A percentile compares a stretch with the other conserved stretches of the same genome.
These are phyloP conservation scores for Tenodera sinensis DNA, from an alignment of 2,888 invertebrate species.

Conservation along the genomic window DNA sequence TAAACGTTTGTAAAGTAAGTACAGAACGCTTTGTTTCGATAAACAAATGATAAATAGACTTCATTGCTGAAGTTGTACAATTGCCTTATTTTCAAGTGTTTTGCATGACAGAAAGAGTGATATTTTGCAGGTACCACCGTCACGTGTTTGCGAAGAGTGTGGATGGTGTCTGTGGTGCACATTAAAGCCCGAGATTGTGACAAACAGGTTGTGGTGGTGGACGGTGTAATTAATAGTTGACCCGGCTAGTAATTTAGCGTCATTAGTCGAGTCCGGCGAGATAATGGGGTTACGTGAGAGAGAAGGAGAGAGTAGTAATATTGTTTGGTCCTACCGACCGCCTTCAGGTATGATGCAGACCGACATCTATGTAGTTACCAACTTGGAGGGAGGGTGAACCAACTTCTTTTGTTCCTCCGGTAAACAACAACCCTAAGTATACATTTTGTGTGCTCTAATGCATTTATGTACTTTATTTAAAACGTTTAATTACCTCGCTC, in stretches of 20 bases:
- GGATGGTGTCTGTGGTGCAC: not conserved
- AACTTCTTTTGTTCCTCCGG: not conserved
- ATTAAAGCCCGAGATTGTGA: not conserved
- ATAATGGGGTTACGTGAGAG: conserved; percentile 17
- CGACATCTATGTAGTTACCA: not conserved
- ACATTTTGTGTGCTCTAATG: not conserved
- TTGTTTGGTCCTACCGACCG: not conserved
- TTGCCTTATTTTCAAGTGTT: too few species aligned
- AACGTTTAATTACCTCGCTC: not conserved
- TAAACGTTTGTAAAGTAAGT: too few species aligned
- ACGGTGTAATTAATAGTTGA: conserved; percentile 26
- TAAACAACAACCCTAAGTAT: not conserved
- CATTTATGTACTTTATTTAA: not conserved
- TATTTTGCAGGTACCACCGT: not conserved
- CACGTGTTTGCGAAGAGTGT: not conserved
- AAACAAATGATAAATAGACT: too few species aligned
- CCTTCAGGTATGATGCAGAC: conserved; percentile 1
- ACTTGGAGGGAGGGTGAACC: not conserved
- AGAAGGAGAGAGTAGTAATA: not conserved
- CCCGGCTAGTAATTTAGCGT: conserved; percentile 28
- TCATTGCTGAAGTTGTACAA: too few species aligned
- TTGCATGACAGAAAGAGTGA: too few species aligned
- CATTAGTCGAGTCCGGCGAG: conserved; percentile 23
- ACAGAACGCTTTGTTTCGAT: too few species aligned
- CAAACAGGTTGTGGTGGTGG: not conserved